Conservation (phyloP, 1,140 invertebrate genomes). For the Zaprionus inermis region DNA sequence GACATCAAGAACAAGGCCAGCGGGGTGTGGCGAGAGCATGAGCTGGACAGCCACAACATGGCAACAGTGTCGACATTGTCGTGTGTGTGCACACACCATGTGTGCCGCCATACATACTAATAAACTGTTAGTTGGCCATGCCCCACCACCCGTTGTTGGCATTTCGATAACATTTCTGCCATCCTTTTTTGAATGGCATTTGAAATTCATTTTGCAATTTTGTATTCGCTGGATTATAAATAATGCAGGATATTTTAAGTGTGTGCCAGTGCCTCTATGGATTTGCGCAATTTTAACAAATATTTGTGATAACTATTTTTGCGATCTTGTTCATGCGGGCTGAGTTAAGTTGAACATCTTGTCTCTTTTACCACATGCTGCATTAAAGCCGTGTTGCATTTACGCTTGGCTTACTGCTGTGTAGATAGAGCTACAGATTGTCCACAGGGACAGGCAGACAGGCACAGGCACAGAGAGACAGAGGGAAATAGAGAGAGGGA, state of each 20-base stretch:
- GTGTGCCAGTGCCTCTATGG: not conserved
- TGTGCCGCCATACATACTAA: conserved; percentile 69
- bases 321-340: conserved; percentile 32
- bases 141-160: conserved; percentile 34
- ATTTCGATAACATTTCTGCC: conserved; percentile 19
- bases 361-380: conserved; percentile 22
- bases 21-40: not conserved
- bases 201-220: conserved; percentile 15
- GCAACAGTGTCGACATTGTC: conserved; percentile 44
- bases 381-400: conserved; percentile 69
- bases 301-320: conserved; percentile 16
- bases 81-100: conserved; percentile 58
- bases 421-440: not conserved
- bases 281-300: not conserved
- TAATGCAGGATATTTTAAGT: not conserved
- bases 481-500: not conserved
- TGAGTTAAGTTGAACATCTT: conserved; percentile 23
- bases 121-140: conserved; percentile 62
- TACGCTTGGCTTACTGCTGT: conserved; percentile 61
- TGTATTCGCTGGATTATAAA: not conserved
- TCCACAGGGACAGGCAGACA: conserved; percentile 1
- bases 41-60: conserved; percentile 62
- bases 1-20: conserved; percentile 46
- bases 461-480: not conserved
- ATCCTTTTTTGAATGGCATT: conserved; percentile 12